Evolutionary conservation across 1,140 invertebrate genomes (phyloP), one percentile per base, ranked within the genome.

Genomic region (Mactra quadrangularis): DNA sequence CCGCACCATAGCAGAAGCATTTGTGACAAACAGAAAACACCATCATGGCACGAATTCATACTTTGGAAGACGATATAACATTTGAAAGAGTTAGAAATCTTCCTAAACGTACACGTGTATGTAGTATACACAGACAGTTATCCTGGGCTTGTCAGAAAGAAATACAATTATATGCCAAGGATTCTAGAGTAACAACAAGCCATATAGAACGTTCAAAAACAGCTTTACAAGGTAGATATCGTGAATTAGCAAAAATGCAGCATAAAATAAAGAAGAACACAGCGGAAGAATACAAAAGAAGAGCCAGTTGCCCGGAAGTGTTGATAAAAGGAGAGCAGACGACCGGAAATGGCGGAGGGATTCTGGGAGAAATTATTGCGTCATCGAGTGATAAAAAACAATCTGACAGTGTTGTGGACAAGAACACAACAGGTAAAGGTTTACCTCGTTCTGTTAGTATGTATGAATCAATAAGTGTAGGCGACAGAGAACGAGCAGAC

Each of bases 61-160:
- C 83, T 27, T 62, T 87, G 6, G 86, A 87, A 41, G 83, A 85
- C 68, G 86, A 87, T 41, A 85, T 87, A 29, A 85, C 86, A 15
- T 87, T 87, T 77, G 86, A 87, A 57, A 66, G 79, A 13, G 74
- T 87, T 38, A 71, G 79, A 50, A 78, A 83, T 62, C 59, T 87
- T 59, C 86, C 86, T 22, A 29, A 53, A 3, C 45, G 86, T 15
- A 87, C 86, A 27, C 59, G 78, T 13, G 84, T 87, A 33, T 84
- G 79, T 60, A 87, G 83, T 47, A 68, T 71, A 4, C 86, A 87
- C 75, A 45, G 83, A 19, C 81, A 87, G 27, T 75, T 87, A n/a
- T 83, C 83, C 9, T 87, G 86, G 86, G 76, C 84, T 38, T 79
- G 70, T 55, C 57, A 87, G 55, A 82, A 76, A n/a, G 74, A 85